Conservation (phyloP, 1,140 invertebrate species). For the Zeugodacus cucurbitae region DNA sequence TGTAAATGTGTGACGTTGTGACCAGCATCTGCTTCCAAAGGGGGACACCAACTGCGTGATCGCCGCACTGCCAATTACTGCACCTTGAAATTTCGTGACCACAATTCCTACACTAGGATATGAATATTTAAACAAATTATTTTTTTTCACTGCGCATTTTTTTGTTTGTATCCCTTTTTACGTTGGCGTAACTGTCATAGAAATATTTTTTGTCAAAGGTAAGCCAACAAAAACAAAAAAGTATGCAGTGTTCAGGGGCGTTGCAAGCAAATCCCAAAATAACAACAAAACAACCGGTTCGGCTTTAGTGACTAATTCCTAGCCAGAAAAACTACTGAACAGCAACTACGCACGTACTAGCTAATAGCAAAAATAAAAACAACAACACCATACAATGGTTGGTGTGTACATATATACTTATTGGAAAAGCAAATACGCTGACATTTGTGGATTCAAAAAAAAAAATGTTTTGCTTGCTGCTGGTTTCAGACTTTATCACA, state of each 20-base stretch:
- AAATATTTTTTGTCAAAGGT: background rate
- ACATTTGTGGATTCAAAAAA: background rate
- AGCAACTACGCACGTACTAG: background rate
- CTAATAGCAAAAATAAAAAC: background rate
- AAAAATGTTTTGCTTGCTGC: background rate
- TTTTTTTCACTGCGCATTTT: background rate
- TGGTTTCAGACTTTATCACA: background rate
- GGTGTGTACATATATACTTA: background rate
- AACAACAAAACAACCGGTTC: background rate
- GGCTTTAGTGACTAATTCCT: conserved; percentile 4
- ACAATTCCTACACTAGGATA: background rate
- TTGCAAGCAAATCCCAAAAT: background rate
- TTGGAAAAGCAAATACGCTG: conserved; percentile 6
- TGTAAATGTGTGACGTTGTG: background rate
- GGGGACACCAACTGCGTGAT: background rate
- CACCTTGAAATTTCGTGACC: conserved; percentile 23
- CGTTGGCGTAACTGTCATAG: background rate
- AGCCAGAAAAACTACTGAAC: background rate
- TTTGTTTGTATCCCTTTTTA: background rate
- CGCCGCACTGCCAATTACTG: conserved; percentile 13
- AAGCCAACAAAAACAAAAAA: background rate
- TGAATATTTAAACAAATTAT: background rate
- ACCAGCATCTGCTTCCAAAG: background rate
- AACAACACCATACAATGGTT: background rate
- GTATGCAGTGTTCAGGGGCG: background rate